phyloP scores from a whole-genome alignment of 2,797 vertebrate genomes.

The Aviceda cuculoides region DNA sequence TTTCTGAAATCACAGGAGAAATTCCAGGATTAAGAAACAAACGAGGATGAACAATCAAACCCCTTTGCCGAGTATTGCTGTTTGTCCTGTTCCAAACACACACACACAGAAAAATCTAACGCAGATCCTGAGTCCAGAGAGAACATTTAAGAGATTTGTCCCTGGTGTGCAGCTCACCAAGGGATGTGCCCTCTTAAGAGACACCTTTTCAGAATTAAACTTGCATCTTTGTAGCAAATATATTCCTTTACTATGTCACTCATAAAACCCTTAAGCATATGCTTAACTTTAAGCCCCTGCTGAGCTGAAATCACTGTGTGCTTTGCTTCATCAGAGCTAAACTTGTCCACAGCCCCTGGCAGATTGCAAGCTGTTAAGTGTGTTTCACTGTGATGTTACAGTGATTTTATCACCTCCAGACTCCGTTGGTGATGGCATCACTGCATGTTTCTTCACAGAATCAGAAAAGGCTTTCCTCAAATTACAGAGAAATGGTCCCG shows the following conservation, averaged over 20 bases:
- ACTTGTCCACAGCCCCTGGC: background rate
- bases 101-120: rapidly evolving
- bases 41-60: background rate
- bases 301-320: background rate
- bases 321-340: background rate
- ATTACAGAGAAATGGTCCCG: rapidly evolving
- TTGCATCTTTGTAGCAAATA: background rate
- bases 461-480: background rate
- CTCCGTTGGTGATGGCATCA: rapidly evolving
- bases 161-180: background rate
- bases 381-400: background rate
- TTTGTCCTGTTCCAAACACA: background rate
- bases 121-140: background rate
- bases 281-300: background rate
- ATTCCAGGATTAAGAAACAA: background rate
- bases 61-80: rapidly evolving
- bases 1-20: background rate
- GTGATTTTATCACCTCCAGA: background rate
- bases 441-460: rapidly evolving
- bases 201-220: background rate
- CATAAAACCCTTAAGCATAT: background rate
- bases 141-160: rapidly evolving
- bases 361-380: rapidly evolving
- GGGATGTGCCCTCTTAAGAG: background rate
- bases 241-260: background rate